Base-by-base conservation (phyloP, 2,888 invertebrate species). In the Lutraria lutraria region DNA sequence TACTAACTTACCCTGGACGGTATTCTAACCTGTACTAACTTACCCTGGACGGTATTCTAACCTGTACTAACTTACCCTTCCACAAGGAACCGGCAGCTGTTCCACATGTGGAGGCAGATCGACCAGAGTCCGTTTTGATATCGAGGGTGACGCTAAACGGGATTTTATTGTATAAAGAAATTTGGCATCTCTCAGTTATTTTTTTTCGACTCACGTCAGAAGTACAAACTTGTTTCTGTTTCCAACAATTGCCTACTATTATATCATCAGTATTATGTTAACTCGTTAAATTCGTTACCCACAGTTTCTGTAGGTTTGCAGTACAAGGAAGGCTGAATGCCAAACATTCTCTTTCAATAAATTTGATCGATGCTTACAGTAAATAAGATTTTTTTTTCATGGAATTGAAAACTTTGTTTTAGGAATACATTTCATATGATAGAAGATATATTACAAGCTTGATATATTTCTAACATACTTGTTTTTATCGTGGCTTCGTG, bases 301-400 rank as follows among this genome's bases (percentile, higher is more conserved):
- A 76, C 76, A 76, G 29, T 34, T 34, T 76, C 34, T 31, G 76
- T 76, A 34, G 76, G 31, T 31, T 31, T 31, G 76, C 76, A 76
- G 4, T 76, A 8, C 76, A 25, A 68, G 63, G n/a, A 68, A 68
- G 63, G 12, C 63, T n/a, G 63, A 0, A 12, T 68, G 63, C 63
- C 63, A 68, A 68, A n/a, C 63, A 68, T 68, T 25, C 63, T 68
- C 25, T 25, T 25, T 25, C 25, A 13, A 25, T 25, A 12, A 68
- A n/a, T 0, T n/a, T 68, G 63, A 68, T 68, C 63, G 25, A 68
- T 68, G 63, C 2, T 25, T 68, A 25, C 25, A 12, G 25, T 68
- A 25, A 68, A 68, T 60, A 8, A 4, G 63, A 25, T n/a, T 68
- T 43, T 68, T 68, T 68, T 60, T 68, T 68, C 8, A n/a, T 8